Percentiles rank a stretch among this genome's conserved stretches.
Evolutionary conservation across 1,140 invertebrate genomes (phyloP).

Genomic region (Drosophila neocordata): DNA sequence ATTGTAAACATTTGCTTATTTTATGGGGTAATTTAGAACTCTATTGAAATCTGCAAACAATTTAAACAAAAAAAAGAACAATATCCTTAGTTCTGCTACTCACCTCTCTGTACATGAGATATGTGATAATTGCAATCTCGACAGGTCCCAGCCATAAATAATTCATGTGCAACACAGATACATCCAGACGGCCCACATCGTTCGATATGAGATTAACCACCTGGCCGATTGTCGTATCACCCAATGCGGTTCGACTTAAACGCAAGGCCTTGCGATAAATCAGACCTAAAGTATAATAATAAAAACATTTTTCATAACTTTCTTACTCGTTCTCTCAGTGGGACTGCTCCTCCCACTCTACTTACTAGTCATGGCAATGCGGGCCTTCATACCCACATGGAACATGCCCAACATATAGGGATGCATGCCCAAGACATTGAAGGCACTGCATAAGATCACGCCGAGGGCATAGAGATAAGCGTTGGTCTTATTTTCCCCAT

Average conservation of each 20-base stretch:
- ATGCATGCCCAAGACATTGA: constrained; percentile 90
- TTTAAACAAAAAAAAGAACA: background rate
- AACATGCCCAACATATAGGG: constrained; percentile 90
- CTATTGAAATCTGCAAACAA: background rate
- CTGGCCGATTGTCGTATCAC: constrained; percentile 92
- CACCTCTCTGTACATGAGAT: constrained; percentile 88
- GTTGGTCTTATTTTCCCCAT: constrained; percentile 83
- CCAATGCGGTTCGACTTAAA: constrained; percentile 88
- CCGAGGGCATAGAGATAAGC: constrained; percentile 87
- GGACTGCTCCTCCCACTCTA: background rate
- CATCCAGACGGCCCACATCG: constrained; percentile 90
- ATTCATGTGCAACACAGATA: constrained; percentile 87
- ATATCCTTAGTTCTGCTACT: constrained; percentile 18
- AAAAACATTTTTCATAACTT: constrained; percentile 33
- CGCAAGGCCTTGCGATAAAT: constrained; percentile 92
- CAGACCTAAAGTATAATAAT: constrained; percentile 85
- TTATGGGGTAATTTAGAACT: background rate
- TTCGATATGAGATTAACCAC: constrained; percentile 96
- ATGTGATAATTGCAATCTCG: constrained; percentile 89
- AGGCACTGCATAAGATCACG: constrained; percentile 87
- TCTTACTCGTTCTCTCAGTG: background rate
- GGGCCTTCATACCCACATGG: constrained; percentile 91
- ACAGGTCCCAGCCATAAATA: constrained; percentile 92
- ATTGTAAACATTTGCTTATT: background rate
- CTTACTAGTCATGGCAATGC: constrained; percentile 86